Evolutionary conservation across 1,140 invertebrate genomes (phyloP), one percentile per base, ranked within the genome.

Genomic region (Meloidogyne exigua): DNA sequence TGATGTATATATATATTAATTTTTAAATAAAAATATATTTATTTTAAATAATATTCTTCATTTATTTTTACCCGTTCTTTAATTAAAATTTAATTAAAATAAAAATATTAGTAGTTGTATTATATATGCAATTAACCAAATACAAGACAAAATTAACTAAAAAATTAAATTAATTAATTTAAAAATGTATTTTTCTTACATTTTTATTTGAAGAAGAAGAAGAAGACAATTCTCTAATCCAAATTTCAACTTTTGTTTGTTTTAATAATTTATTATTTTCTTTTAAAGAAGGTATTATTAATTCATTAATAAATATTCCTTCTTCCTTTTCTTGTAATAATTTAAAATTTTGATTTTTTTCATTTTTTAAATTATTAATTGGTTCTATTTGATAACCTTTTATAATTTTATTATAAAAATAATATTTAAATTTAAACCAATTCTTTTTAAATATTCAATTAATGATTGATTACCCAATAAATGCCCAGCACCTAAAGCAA

Each of bases 401-500:
- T 32, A 3, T 18, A 18, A 49, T 4, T 18, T 49, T 18, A 49
- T 11, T 18, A 18, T 57, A 7, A 57, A 57, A n/a, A 5, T n/a
- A n/a, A n/a, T 7, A n/a, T 57, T n/a, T 32, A 32, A 57, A 57
- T 21, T 57, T 64, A 36, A 36, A 65, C 71, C 71, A n/a, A 73
- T 28, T 65, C 39, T 62, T 18, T 65, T 62, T 15, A 73, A 65
- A 39, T 73, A 65, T 28, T 62, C n/a, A 62, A 66, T 21, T 39
- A 73, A 39, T 12, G 71, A 73, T 12, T 36, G 57, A 23, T 75
- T 64, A 32, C 74, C 74, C 21, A 75, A 64, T 57, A 75, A 75
- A 62, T 75, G 74, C 0, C 74, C 74, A 21, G 74, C 74, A 15
- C 74, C 74, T 18, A 75, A 28, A 28, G 74, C 74, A 23, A 75